Conservation (phyloP, 2,113 vertebrate genomes). For the Fregetta grallaria region DNA sequence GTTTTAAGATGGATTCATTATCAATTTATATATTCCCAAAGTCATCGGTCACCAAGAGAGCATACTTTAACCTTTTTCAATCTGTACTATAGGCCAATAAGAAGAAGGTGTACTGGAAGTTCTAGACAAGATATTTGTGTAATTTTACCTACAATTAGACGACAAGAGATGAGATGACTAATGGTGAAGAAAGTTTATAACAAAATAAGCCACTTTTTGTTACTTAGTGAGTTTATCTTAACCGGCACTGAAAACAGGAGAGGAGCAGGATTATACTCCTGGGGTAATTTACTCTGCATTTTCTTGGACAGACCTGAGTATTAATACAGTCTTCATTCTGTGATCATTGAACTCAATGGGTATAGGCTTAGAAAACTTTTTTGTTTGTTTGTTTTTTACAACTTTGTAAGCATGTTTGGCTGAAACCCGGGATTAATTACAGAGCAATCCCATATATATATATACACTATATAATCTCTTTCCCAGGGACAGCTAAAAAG, state of each 20-base stretch:
- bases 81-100: neutral
- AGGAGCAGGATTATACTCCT: neutral
- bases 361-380: neutral
- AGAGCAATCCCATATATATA: neutral
- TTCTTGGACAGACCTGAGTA: neutral
- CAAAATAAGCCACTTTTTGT: neutral
- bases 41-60: neutral
- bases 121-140: neutral
- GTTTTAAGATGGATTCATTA: neutral
- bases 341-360: neutral
- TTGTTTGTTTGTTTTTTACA: neutral
- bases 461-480: neutral
- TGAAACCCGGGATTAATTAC: neutral
- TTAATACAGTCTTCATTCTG: neutral
- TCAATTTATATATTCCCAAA: neutral
- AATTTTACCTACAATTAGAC: neutral
- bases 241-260: neutral
- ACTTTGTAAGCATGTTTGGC: constrained; percentile 53
- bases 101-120: neutral
- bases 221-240: neutral
- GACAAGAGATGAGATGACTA: neutral
- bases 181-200: neutral
- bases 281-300: neutral
- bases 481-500: constrained; percentile 16
- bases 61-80: neutral